These are phyloP conservation scores for Halocaridina rubra DNA, from an alignment of 2,888 invertebrate species.

Conservation along the genomic window DNA sequence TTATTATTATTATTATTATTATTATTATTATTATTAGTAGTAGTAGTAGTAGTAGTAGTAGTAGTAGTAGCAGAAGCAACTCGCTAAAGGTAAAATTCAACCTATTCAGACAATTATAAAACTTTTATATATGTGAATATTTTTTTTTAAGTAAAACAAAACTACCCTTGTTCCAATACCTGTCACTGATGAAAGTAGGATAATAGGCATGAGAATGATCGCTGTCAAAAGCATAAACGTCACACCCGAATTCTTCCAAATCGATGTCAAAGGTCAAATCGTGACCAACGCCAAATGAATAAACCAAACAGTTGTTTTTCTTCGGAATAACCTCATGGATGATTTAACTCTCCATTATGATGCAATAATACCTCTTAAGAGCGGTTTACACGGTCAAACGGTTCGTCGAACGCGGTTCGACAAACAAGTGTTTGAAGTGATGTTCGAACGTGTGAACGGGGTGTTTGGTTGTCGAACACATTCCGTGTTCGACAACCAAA, in stretches of 20 bases:
- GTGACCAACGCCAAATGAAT: slow-evolving; percentile 53
- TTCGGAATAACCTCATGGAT: neutral
- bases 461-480: no score
- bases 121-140: neutral
- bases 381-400: no score
- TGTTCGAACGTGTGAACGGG: no score
- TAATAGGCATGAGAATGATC: slow-evolving; percentile 36
- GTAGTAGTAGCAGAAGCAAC: neutral
- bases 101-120: neutral
- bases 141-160: neutral
- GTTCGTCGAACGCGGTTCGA: no score
- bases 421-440: no score
- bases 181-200: slow-evolving; percentile 22
- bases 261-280: slow-evolving; percentile 47
- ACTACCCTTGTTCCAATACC: neutral
- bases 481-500: no score
- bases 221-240: slow-evolving; percentile 54
- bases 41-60: neutral
- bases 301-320: slow-evolving; percentile 47
- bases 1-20: neutral
- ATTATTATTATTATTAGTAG: no score
- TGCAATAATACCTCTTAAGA: slow-evolving; percentile 30
- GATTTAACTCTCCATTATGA: slow-evolving; percentile 18
- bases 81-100: no score
- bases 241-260: slow-evolving; percentile 34